Evolutionary conservation across 2,113 vertebrate species (phyloP).

Genomic region (Etheostoma cragini): DNA sequence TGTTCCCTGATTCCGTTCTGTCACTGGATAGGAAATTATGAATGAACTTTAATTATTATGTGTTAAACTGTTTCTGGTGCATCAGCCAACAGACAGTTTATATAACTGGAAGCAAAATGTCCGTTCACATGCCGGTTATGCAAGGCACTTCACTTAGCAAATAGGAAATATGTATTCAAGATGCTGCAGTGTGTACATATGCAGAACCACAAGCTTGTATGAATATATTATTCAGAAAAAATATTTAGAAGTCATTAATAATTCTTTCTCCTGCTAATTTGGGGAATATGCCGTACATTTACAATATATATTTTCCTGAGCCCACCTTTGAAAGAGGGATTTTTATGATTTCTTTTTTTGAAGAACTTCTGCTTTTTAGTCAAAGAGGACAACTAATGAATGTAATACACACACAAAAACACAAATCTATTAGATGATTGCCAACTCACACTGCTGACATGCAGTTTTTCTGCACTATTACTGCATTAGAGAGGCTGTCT

Average conservation of each 20-base stretch:
- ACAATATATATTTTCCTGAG: not conserved
- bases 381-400: too few species aligned
- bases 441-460: too few species aligned
- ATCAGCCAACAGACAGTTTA: conserved; percentile 42
- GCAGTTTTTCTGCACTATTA: too few species aligned
- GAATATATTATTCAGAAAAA: conserved; percentile 34
- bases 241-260: not conserved
- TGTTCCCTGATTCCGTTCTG: not conserved
- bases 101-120: conserved; percentile 50
- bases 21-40: not conserved
- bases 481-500: too few species aligned
- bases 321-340: not conserved
- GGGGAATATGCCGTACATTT: not conserved
- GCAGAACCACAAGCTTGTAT: conserved; percentile 15
- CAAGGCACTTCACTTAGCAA: conserved; percentile 40
- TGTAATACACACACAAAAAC: too few species aligned
- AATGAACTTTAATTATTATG: not conserved
- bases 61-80: conserved; percentile 1
- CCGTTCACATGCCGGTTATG: conserved; percentile 54
- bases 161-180: conserved; percentile 68
- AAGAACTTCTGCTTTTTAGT: not conserved
- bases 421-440: too few species aligned
- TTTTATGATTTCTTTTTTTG: not conserved
- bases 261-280: not conserved
- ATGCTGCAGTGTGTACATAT: conserved; percentile 52